These are phyloP conservation scores for Chloroceryle inda DNA, from an alignment of 2,797 vertebrate species.

Conservation along the genomic window DNA sequence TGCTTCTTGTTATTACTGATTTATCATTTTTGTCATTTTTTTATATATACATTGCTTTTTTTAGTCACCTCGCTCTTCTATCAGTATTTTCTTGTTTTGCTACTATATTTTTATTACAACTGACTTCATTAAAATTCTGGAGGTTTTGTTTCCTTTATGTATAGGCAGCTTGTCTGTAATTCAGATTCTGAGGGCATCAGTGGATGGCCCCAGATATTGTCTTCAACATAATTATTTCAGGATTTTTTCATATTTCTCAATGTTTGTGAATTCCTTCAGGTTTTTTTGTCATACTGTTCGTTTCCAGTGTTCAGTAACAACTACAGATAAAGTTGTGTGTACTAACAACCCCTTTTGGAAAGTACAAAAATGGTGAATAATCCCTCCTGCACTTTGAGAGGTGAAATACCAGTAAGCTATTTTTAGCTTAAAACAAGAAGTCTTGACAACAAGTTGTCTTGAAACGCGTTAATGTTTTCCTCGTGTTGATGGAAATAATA, in stretches of 20 bases:
- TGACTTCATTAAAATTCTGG: neutral
- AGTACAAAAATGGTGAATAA: neutral
- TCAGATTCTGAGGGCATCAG: neutral
- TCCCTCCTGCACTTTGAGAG: neutral
- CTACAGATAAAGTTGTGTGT: neutral
- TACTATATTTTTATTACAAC: neutral
- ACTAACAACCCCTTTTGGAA: neutral
- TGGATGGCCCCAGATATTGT: neutral
- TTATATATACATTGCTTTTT: no score
- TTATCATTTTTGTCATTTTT: neutral
- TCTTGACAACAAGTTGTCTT: neutral
- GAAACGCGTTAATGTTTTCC: neutral
- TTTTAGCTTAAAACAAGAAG: neutral
- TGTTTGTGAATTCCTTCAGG: neutral
- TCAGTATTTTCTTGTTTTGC: neutral
- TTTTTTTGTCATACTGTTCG: neutral
- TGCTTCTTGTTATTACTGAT: neutral
- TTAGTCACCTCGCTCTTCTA: neutral
- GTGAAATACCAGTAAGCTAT: neutral
- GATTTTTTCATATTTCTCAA: neutral
- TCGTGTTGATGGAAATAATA: neutral
- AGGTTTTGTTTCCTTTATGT: neutral
- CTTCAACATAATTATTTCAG: neutral
- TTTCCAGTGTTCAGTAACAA: neutral
- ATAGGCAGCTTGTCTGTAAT: neutral